phyloP scores from a whole-genome alignment of 2,888 invertebrate genomes.

The Ptilodon capucinus region DNA sequence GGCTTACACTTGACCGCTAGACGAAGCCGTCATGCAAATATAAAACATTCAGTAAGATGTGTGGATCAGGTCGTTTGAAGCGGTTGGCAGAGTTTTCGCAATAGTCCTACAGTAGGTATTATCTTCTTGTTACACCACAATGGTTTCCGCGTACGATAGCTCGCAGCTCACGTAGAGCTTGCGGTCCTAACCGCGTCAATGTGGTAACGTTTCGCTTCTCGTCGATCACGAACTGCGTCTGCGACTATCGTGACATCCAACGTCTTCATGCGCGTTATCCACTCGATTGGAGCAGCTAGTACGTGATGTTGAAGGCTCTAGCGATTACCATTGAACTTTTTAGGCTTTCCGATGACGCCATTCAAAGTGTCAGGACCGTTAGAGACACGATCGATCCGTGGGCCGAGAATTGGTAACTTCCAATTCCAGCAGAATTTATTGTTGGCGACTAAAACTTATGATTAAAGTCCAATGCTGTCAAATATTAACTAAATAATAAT shows the following conservation, averaged over 20 bases:
- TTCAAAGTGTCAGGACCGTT: background rate
- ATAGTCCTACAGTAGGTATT: background rate
- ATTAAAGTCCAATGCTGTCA: too few species aligned
- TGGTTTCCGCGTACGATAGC: slow-evolving; percentile 35
- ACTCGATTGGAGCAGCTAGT: slow-evolving; percentile 26
- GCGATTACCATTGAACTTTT: background rate
- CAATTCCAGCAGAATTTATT: background rate
- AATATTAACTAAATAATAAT: too few species aligned
- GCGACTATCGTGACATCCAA: slow-evolving; percentile 13
- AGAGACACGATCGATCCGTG: background rate
- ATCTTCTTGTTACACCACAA: slow-evolving; percentile 14
- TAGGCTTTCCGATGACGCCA: background rate
- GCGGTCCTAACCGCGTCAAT: slow-evolving; percentile 15
- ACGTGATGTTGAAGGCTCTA: background rate
- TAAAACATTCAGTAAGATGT: too few species aligned
- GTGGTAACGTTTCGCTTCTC: slow-evolving; percentile 40
- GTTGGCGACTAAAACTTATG: too few species aligned
- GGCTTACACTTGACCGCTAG: too few species aligned
- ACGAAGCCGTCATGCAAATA: too few species aligned
- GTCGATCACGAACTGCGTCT: slow-evolving; percentile 34
- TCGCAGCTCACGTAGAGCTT: slow-evolving; percentile 12
- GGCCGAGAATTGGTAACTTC: background rate
- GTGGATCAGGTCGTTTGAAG: too few species aligned
- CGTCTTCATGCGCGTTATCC: slow-evolving; percentile 25
- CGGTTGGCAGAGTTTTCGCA: background rate